A percentile compares a stretch with the other conserved stretches of the same genome.
These are phyloP conservation scores for Eristalinus aeneus DNA, from an alignment of 2,888 invertebrate species.

Conservation along the genomic window DNA sequence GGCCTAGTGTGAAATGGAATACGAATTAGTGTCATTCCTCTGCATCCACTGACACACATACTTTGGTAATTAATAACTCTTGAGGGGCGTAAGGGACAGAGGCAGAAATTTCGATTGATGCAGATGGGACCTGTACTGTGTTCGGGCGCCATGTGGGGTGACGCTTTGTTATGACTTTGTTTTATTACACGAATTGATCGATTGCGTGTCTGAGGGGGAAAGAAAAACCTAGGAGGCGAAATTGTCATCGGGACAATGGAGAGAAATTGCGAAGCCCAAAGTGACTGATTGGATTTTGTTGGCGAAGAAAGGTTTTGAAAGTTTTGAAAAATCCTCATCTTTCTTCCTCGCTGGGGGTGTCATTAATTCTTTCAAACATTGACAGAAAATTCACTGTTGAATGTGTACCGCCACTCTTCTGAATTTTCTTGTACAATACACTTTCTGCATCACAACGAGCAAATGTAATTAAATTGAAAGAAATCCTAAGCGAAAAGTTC, in stretches of 20 bases:
- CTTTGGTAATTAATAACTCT: neutral
- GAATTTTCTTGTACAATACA: too few species aligned
- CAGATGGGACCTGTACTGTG: neutral
- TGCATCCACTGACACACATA: neutral
- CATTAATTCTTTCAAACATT: too few species aligned
- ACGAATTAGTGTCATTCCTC: neutral
- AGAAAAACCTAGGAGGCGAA: neutral
- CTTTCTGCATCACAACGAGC: too few species aligned
- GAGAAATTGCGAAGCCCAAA: too few species aligned
- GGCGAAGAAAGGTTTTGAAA: too few species aligned
- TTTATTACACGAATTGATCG: neutral
- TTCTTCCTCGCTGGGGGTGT: too few species aligned
- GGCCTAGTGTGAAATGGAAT: constrained; percentile 11
- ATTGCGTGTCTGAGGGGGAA: neutral
- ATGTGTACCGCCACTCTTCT: too few species aligned
- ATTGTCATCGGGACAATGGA: neutral
- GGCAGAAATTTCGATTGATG: neutral
- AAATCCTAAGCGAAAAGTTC: too few species aligned
- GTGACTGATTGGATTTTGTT: too few species aligned
- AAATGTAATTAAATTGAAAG: too few species aligned
- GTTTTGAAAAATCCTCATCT: too few species aligned
- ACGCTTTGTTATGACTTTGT: neutral
- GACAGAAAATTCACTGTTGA: too few species aligned
- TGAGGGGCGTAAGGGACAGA: neutral
- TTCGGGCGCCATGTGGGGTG: neutral